phyloP scores from a whole-genome alignment of 2,888 invertebrate species.

The Apoda limacodes region DNA sequence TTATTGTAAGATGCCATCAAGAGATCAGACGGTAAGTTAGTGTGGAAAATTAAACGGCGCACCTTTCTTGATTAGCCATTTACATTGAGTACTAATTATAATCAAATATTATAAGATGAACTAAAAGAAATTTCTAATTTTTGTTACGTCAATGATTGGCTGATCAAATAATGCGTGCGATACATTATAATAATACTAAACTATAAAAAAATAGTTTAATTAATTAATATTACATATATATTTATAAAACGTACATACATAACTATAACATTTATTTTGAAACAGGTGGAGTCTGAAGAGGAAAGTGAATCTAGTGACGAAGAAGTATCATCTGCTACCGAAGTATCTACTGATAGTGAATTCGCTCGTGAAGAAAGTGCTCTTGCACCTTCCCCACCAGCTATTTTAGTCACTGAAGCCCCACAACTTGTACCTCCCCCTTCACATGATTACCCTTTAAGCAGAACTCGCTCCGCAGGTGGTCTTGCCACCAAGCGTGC shows the following conservation, averaged over 20 bases:
- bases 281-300: slow-evolving; percentile 60
- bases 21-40: slow-evolving; percentile 40
- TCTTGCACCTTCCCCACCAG: slow-evolving; percentile 79
- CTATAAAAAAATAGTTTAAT: not conserved
- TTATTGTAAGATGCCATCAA: too few species aligned
- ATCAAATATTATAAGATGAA: too few species aligned
- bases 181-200: too few species aligned
- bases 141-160: too few species aligned
- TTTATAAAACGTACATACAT: slow-evolving; percentile 4
- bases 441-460: slow-evolving; percentile 80
- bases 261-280: slow-evolving; percentile 11
- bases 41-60: slow-evolving; percentile 29
- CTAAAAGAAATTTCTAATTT: too few species aligned
- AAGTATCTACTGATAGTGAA: slow-evolving; percentile 93
- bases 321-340: slow-evolving; percentile 87
- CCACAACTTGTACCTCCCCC: slow-evolving; percentile 66
- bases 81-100: slow-evolving; percentile 2
- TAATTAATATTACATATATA: not conserved
- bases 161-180: too few species aligned
- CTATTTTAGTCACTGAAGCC: slow-evolving; percentile 80
- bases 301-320: slow-evolving; percentile 77
- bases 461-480: slow-evolving; percentile 87
- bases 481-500: slow-evolving; percentile 90
- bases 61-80: slow-evolving; percentile 13
- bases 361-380: slow-evolving; percentile 85